Percentiles rank a stretch among this genome's conserved stretches.
phyloP scores from a whole-genome alignment of 2,113 vertebrate species.

The Siphamia tubifer region DNA sequence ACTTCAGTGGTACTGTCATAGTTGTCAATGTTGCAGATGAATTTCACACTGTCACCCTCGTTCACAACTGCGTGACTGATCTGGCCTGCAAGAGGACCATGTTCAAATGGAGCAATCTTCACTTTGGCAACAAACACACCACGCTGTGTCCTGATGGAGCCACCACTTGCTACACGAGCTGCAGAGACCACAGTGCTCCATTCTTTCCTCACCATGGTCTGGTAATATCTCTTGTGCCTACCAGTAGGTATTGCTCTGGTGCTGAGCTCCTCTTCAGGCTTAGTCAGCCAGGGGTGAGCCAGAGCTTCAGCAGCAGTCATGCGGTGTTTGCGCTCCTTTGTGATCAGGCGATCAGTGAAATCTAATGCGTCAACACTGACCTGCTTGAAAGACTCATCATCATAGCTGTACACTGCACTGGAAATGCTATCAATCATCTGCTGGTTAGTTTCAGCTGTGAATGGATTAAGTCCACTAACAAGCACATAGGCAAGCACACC shows the following conservation, averaged over 20 bases:
- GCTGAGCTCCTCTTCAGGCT: slow-evolving; percentile 85
- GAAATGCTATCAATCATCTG: slow-evolving; percentile 96
- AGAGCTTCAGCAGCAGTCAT: slow-evolving; percentile 95
- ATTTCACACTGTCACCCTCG: slow-evolving; percentile 89
- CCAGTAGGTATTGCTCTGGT: slow-evolving; percentile 87
- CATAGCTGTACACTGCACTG: slow-evolving; percentile 93
- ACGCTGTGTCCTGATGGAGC: slow-evolving; percentile 90
- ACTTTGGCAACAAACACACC: slow-evolving; percentile 92
- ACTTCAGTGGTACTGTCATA: slow-evolving; percentile 95
- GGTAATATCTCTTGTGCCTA: slow-evolving; percentile 95
- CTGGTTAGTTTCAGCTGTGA: slow-evolving; percentile 96
- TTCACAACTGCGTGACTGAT: slow-evolving; percentile 85
- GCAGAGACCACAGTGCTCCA: slow-evolving; percentile 92
- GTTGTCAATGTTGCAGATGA: slow-evolving; percentile 92
- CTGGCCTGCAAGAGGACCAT: slow-evolving; percentile 91
- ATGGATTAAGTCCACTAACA: slow-evolving; percentile 94
- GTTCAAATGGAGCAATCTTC: slow-evolving; percentile 95
- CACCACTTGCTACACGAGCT: slow-evolving; percentile 92
- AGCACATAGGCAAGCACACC: slow-evolving; percentile 92
- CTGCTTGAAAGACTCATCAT: slow-evolving; percentile 93
- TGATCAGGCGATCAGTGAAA: slow-evolving; percentile 92
- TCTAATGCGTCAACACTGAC: slow-evolving; percentile 91
- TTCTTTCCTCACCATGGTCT: slow-evolving; percentile 91
- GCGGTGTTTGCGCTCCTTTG: slow-evolving; percentile 94
- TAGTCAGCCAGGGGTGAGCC: slow-evolving; percentile 90